A percentile compares a stretch with the other conserved stretches of the same genome.
Evolutionary conservation across 2,797 vertebrate species (phyloP).

Genomic region (Jordanella pulchra): DNA sequence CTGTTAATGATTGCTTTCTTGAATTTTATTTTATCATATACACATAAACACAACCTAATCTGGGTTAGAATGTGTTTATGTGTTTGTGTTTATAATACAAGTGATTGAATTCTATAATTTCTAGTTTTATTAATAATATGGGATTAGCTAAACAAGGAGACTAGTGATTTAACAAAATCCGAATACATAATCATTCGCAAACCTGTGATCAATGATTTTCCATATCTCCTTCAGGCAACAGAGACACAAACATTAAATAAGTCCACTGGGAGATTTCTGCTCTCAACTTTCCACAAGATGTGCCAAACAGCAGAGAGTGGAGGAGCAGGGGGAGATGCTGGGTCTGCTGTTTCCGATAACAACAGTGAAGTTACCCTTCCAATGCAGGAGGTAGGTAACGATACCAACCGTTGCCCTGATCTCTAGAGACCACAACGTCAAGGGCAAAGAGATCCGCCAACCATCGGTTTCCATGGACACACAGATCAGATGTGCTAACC

Average conservation of each 20-base stretch:
- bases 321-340: constrained; percentile 35
- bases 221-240: constrained; percentile 16
- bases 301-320: constrained; percentile 42
- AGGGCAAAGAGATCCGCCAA: constrained; percentile 77
- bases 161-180: too few relatives aligned
- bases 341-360: constrained; percentile 50
- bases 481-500: constrained; percentile 74
- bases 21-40: too few relatives aligned
- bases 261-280: constrained; percentile 51
- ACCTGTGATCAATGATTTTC: too few relatives aligned
- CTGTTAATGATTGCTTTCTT: too few relatives aligned
- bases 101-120: too few relatives aligned
- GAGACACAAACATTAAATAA: constrained; percentile 58
- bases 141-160: too few relatives aligned
- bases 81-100: too few relatives aligned
- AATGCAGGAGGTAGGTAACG: constrained; percentile 51
- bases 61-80: too few relatives aligned
- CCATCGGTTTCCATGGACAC: constrained; percentile 78
- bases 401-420: constrained; percentile 67
- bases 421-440: constrained; percentile 69
- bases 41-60: too few relatives aligned
- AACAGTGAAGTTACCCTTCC: constrained; percentile 40
- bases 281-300: constrained; percentile 45
- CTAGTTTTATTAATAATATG: too few relatives aligned
- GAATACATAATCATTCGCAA: too few relatives aligned